Conservation (phyloP, 37 sponge, comb jelly and placozoan genomes). For the Hexactinellida sp. region DNA sequence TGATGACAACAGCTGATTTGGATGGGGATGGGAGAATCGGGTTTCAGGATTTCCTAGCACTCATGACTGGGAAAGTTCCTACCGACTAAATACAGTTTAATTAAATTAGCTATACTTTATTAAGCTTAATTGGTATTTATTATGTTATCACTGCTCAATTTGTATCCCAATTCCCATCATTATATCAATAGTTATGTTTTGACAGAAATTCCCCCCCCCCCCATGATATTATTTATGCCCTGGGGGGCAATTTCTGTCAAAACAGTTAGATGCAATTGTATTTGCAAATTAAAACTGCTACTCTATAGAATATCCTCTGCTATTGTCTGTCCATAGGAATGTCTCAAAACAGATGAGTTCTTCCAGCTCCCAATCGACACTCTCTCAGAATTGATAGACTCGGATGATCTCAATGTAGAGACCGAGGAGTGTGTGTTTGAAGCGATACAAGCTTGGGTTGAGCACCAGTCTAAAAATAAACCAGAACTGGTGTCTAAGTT, state of each 20-base stretch:
- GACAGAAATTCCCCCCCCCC: no score
- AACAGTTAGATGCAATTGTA: no score
- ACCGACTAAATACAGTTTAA: neutral
- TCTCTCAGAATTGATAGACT: conserved; percentile 38
- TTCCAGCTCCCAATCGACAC: conserved; percentile 35
- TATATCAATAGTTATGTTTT: no score
- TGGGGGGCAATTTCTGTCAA: no score
- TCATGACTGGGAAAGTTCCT: neutral
- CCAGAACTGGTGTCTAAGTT: conserved; percentile 19
- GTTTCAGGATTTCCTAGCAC: neutral
- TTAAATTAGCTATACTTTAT: no score
- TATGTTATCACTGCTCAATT: no score
- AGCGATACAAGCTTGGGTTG: conserved; percentile 46
- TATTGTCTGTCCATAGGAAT: conserved; percentile 34
- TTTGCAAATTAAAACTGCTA: no score
- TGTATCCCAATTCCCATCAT: no score
- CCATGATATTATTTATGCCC: no score
- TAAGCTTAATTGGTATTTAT: no score
- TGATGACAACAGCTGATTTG: conserved; percentile 20
- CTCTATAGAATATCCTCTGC: no score
- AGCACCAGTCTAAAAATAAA: conserved; percentile 29
- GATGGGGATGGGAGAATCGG: conserved; percentile 14
- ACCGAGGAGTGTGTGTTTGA: conserved; percentile 53
- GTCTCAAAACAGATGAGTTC: conserved; percentile 65
- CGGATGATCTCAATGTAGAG: conserved; percentile 51